Evolutionary conservation across 2,888 invertebrate genomes (phyloP), one percentile per base, ranked within the genome.

Genomic region (Cacoxenus indagator): DNA sequence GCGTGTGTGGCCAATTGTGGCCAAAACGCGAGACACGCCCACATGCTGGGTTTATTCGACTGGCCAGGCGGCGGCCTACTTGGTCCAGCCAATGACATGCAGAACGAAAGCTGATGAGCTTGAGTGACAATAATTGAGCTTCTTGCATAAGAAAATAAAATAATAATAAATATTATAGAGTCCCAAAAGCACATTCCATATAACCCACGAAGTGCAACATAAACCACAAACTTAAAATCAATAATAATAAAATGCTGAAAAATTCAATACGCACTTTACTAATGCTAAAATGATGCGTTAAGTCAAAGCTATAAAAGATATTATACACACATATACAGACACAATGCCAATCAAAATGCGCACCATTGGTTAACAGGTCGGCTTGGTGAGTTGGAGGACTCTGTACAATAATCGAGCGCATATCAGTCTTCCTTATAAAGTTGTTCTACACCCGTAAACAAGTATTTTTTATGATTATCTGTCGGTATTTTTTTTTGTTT

Each of bases 361-460:
- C 8, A 37, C 9, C 37, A 1, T 0, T 11, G 37, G 9, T 31
- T 9, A 31, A 9, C 31, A 31, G 9, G 31, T 5, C 31, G 9
- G n/a, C 54, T 57, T 26, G 51, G 24, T 11, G n/a, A n/a, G n/a
- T n/a, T n/a, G n/a, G n/a, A n/a, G n/a, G n/a, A n/a, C n/a, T n/a
- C n/a, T n/a, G n/a, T 9, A 57, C 57, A 57, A 57, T 57, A 57
- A 57, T 27, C 57, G 29, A 57, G 37, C 37, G 37, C 37, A 37
- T 37, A 37, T 4, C 37, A 37, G 65, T 71, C 46, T 48, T 65
- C 4, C 29, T 69, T 74, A 80, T 82, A 71, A 77, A 83, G 84
- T 82, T 82, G 82, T 84, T 83, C 73, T 51, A 75, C 76, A 82
- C 75, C 75, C 75, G 78, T 82, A 83, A 82, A 82, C 84, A 82